phyloP scores from a whole-genome alignment of 1,140 invertebrate species.

The Drosophila melanogaster region DNA sequence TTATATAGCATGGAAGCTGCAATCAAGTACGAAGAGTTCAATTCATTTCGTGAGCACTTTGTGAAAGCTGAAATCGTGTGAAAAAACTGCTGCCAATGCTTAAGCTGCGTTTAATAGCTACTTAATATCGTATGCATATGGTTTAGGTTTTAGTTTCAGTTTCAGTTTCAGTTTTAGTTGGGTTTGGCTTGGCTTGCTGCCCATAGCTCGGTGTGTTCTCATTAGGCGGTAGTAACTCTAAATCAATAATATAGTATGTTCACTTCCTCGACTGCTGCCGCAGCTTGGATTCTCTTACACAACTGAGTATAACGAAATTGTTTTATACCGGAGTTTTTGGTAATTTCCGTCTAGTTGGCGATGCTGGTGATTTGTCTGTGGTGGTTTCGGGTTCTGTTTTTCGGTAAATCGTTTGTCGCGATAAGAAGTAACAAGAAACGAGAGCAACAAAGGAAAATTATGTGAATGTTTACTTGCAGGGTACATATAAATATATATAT shows the following conservation, averaged over 20 bases:
- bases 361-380: constrained; percentile 92
- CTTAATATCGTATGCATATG: constrained; percentile 42
- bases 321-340: constrained; percentile 97
- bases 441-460: constrained; percentile 78
- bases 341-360: constrained; percentile 95
- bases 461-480: constrained; percentile 55
- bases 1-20: constrained; percentile 58
- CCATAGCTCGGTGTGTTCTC: constrained; percentile 42
- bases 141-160: background rate
- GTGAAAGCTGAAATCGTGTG: constrained; percentile 73
- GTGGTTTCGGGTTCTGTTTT: constrained; percentile 85
- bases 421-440: constrained; percentile 74
- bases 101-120: constrained; percentile 72
- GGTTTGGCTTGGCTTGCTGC: constrained; percentile 38
- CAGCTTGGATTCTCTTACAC: constrained; percentile 47
- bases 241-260: constrained; percentile 31
- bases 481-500: constrained; percentile 19
- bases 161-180: constrained; percentile 17
- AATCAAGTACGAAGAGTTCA: constrained; percentile 52
- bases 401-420: constrained; percentile 34
- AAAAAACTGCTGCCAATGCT: constrained; percentile 71
- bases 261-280: constrained; percentile 33
- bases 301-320: constrained; percentile 73
- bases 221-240: constrained; percentile 30
- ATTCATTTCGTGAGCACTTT: constrained; percentile 58